phyloP scores from a whole-genome alignment of 1,140 invertebrate species.

The Papilio machaon region DNA sequence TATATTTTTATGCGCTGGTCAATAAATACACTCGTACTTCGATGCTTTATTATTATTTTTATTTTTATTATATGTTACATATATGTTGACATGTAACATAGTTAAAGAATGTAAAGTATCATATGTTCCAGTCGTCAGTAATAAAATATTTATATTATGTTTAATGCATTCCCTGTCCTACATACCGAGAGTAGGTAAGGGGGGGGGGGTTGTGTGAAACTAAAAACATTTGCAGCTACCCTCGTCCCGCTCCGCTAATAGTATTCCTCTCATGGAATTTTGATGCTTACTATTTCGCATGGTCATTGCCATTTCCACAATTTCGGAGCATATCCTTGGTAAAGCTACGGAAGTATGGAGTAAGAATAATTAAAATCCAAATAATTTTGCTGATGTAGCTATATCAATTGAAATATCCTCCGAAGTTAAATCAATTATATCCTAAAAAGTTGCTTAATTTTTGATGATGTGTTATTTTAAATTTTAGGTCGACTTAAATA shows the following conservation, averaged over 20 bases:
- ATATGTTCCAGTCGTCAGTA: neutral
- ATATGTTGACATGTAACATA: neutral
- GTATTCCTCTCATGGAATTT: conserved; percentile 61
- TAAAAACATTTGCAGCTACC: conserved; percentile 44
- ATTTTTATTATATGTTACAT: neutral
- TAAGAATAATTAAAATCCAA: conserved; percentile 36
- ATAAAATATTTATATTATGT: neutral
- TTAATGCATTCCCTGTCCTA: conserved; percentile 7
- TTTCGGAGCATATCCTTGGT: conserved; percentile 48
- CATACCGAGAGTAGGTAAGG: neutral
- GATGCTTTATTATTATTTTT: conserved; percentile 32
- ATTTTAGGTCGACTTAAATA: no score
- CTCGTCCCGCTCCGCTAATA: conserved; percentile 48
- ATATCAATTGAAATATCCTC: neutral
- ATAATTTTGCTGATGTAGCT: neutral
- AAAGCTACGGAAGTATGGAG: conserved; percentile 44
- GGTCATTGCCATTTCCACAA: conserved; percentile 71
- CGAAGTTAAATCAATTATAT: no score
- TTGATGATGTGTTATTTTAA: no score
- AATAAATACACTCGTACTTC: conserved; percentile 34
- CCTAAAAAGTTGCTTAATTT: no score
- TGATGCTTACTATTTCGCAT: conserved; percentile 67
- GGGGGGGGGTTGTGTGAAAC: conserved; percentile 5
- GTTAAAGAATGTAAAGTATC: neutral
- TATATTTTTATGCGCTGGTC: conserved; percentile 35